Evolutionary conservation across 2,888 invertebrate genomes (phyloP).

Genomic region (Microctonus hyperodae): DNA sequence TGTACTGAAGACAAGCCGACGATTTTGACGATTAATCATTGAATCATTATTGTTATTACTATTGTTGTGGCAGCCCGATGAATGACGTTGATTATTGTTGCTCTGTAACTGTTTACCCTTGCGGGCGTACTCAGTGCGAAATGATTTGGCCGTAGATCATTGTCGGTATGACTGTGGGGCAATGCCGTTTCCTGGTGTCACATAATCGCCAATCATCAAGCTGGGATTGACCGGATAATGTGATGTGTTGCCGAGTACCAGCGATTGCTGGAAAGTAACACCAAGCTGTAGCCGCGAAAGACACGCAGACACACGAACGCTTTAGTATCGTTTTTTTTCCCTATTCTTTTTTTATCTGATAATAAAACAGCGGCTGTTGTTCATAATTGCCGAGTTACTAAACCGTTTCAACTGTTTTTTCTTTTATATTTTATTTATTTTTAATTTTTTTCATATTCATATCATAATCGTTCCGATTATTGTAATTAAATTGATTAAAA

Average conservation of each 20-base stretch:
- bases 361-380: background rate
- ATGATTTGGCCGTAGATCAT: conserved; percentile 57
- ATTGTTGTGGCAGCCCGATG: conserved; percentile 24
- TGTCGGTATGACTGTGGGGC: conserved; percentile 58
- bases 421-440: background rate
- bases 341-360: background rate
- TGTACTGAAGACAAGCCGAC: conserved; percentile 52
- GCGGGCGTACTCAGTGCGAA: conserved; percentile 47
- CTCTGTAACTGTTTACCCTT: conserved; percentile 49
- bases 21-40: conserved; percentile 40
- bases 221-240: conserved; percentile 75
- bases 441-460: background rate
- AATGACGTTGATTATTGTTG: conserved; percentile 35
- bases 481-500: background rate
- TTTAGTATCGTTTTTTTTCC: conserved; percentile 52
- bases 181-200: conserved; percentile 68
- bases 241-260: conserved; percentile 69
- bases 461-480: background rate
- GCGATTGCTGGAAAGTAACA: conserved; percentile 64
- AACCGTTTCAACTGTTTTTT: conserved; percentile 15
- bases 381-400: conserved; percentile 25
- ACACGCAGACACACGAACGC: conserved; percentile 55
- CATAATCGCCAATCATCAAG: conserved; percentile 80
- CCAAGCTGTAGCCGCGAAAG: conserved; percentile 61
- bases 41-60: conserved; percentile 25